These are phyloP conservation scores for Polietes domitor DNA, from an alignment of 2,888 invertebrate genomes.

Conservation along the genomic window DNA sequence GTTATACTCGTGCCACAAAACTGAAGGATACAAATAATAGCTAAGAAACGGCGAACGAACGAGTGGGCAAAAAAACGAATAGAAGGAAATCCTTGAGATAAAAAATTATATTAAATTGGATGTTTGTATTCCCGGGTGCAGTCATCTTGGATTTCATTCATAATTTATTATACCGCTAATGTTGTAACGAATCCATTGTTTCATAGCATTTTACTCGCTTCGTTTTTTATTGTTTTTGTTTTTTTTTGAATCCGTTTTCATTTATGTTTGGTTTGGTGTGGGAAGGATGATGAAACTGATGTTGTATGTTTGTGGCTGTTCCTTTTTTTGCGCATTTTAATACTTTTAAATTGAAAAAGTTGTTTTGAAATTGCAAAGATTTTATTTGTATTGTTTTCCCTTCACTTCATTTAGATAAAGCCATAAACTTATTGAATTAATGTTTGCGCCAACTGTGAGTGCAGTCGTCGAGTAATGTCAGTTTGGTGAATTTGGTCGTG, in stretches of 20 bases:
- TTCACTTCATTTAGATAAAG: constrained; percentile 31
- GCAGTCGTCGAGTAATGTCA: not conserved
- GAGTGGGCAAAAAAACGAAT: constrained; percentile 28
- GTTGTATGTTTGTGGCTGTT: constrained; percentile 6
- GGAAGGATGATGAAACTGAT: constrained; percentile 11
- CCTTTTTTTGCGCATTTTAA: constrained; percentile 45
- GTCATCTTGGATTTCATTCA: constrained; percentile 69
- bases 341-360: constrained; percentile 60
- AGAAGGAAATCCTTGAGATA: constrained; percentile 51
- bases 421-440: constrained; percentile 14
- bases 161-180: constrained; percentile 70
- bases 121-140: constrained; percentile 67
- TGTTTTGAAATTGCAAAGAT: constrained; percentile 39
- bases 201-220: constrained; percentile 26
- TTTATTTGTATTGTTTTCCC: constrained; percentile 22
- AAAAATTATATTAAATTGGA: constrained; percentile 65
- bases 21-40: not conserved
- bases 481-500: too few species aligned
- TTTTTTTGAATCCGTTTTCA: constrained; percentile 28
- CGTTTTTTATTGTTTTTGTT: constrained; percentile 45
- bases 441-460: not conserved
- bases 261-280: not conserved
- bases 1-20: not conserved
- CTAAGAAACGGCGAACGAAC: constrained; percentile 14
- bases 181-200: constrained; percentile 63